Evolutionary conservation across 1,140 invertebrate species (phyloP).

Genomic region (Drosophila kepulauana): DNA sequence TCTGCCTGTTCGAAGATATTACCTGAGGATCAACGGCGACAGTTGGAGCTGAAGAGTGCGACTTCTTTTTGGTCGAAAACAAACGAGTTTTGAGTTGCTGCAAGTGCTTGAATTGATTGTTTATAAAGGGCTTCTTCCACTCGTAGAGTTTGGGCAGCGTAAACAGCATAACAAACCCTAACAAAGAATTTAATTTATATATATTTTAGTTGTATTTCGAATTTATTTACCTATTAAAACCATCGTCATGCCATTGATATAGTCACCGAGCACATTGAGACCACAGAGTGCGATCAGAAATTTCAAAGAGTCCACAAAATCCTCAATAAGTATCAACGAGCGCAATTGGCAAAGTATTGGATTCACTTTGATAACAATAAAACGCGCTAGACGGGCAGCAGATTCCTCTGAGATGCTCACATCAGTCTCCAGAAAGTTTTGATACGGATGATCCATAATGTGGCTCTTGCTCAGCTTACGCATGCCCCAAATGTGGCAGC

Average conservation of each 20-base stretch:
- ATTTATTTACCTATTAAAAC: slow-evolving; percentile 49
- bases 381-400: slow-evolving; percentile 35
- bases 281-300: slow-evolving; percentile 40
- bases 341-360: slow-evolving; percentile 23
- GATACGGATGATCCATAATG: slow-evolving; percentile 19
- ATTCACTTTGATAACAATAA: slow-evolving; percentile 40
- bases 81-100: slow-evolving; percentile 16
- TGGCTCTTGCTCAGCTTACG: slow-evolving; percentile 31
- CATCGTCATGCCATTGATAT: slow-evolving; percentile 56
- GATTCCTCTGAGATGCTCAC: slow-evolving; percentile 53
- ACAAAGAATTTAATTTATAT: too few species aligned
- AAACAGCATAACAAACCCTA: slow-evolving; percentile 50
- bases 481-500: slow-evolving; percentile 22
- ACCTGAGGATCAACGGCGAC: slow-evolving; percentile 11
- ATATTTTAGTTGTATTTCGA: too few species aligned
- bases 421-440: slow-evolving; percentile 23
- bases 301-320: slow-evolving; percentile 54
- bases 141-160: slow-evolving; percentile 65
- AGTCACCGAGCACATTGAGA: slow-evolving; percentile 63
- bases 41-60: background rate
- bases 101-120: slow-evolving; percentile 39
- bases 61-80: slow-evolving; percentile 2
- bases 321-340: slow-evolving; percentile 51
- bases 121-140: slow-evolving; percentile 39
- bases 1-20: background rate